Evolutionary conservation across 64 coral and sea anemone species (phyloP).

Genomic region (Pocillopora verrucosa): DNA sequence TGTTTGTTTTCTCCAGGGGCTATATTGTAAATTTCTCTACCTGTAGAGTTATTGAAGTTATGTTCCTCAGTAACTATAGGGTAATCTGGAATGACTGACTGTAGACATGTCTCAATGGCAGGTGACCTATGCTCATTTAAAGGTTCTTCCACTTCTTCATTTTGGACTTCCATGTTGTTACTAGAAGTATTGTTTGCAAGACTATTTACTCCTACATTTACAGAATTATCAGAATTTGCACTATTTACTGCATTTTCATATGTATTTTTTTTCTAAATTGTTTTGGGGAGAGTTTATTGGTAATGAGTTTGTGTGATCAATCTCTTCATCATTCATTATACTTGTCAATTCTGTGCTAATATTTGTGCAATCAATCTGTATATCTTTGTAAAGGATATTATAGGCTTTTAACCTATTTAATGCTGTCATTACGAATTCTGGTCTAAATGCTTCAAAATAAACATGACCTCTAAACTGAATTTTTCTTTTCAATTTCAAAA

Average conservation of each 20-base stretch:
- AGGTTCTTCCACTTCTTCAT: conserved; percentile 5
- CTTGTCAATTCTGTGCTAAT: conserved; percentile 2
- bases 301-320: conserved; percentile 39
- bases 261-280: neutral
- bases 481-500: conserved; percentile 47
- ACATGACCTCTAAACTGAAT: conserved; percentile 34
- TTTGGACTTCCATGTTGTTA: neutral
- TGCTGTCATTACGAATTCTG: conserved; percentile 27
- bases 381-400: conserved; percentile 62
- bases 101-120: conserved; percentile 46
- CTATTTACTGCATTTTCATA: neutral
- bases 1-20: conserved; percentile 53
- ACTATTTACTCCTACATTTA: conserved; percentile 36
- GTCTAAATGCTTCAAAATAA: conserved; percentile 37
- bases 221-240: conserved; percentile 2
- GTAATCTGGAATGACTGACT: conserved; percentile 47
- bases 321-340: neutral
- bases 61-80: conserved; percentile 14
- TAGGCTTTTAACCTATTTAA: conserved; percentile 46
- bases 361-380: conserved; percentile 43
- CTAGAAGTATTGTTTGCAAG: too few relatives aligned
- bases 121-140: conserved; percentile 44
- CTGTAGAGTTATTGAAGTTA: conserved; percentile 1
- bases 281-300: neutral
- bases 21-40: conserved; percentile 38